phyloP scores from a whole-genome alignment of 2,888 invertebrate species.

The Meteorus colon region DNA sequence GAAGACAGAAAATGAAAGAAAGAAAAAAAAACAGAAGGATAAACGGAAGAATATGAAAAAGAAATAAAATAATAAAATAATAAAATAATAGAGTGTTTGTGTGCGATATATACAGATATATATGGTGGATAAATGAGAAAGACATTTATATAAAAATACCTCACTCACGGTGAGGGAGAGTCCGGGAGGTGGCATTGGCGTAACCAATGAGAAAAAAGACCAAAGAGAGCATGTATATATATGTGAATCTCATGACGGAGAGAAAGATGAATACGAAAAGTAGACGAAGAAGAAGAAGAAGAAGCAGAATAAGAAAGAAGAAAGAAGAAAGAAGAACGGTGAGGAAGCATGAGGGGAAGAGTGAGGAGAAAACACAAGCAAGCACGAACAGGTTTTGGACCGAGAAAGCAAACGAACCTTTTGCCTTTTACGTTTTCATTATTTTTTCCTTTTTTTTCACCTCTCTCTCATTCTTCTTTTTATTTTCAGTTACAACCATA shows the following conservation, averaged over 20 bases:
- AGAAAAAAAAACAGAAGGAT: too few relatives aligned
- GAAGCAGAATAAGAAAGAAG: conserved; percentile 29
- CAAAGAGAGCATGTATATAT: conserved; percentile 12
- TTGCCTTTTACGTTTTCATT: conserved; percentile 64
- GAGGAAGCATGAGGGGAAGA: conserved; percentile 8
- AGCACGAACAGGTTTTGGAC: conserved; percentile 55
- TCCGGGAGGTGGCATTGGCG: conserved; percentile 64
- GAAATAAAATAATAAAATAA: background rate
- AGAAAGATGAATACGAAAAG: background rate
- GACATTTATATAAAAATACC: conserved; percentile 57
- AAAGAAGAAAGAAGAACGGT: conserved; percentile 25
- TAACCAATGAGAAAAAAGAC: conserved; percentile 45
- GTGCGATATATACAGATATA: conserved; percentile 53
- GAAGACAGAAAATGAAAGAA: too few relatives aligned
- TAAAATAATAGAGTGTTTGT: conserved; percentile 2
- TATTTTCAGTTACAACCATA: background rate
- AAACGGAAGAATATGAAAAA: background rate
- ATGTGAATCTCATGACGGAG: background rate
- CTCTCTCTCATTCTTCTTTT: background rate
- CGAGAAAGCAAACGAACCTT: conserved; percentile 45
- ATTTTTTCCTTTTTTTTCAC: conserved; percentile 57
- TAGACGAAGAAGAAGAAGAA: conserved; percentile 41
- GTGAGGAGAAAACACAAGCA: conserved; percentile 27
- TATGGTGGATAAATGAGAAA: conserved; percentile 61
- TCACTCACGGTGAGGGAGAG: conserved; percentile 49